Base-by-base conservation (phyloP, 2,113 vertebrate species). In the Actenoides hombroni region DNA sequence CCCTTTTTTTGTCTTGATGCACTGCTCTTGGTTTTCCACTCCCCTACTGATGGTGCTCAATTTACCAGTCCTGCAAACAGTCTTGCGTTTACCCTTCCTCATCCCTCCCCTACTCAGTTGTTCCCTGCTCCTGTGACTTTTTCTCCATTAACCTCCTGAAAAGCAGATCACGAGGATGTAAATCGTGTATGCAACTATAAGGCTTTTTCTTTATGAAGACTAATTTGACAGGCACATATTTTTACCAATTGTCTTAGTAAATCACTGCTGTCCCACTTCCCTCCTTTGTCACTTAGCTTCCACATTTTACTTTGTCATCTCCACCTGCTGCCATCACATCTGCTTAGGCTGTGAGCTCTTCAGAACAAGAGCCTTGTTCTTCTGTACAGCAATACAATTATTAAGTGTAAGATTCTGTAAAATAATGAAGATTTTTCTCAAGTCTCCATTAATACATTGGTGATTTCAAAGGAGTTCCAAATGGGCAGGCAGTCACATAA, bases 381-480 rank as follows among this genome's bases (percentile, higher is more conserved):
- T 70, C 40, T 80, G 28, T 49, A 65, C 17, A 49, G 39, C 12
- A 53, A 70, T 28, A 56, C 26, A 54, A 29, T 71, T 78, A 84
- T 7, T 69, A 64, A 73, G 28, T 9, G 31, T 48, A 65, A 91
- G 25, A 31, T 44, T 83, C 40, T 83, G 37, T 61, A 76, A 90
- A 88, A 87, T 88, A 87, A 94, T 61, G 63, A 92, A 65, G 65
- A 73, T 73, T 93, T 93, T 94, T 88, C 67, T 79, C 63, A 89
- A 54, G 35, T 67, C 49, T 70, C 44, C 1, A 2, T 83, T 86
- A 86, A 90, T 70, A 88, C 15, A 46, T 5, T 51, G 28, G 44
- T 70, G 33, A 80, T 91, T 94, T 94, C 56, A 81, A 95, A 88
- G 68, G 42, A 51, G 39, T 81, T 90, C 42, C 42, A 86, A 83